Base-by-base conservation (phyloP, 2,113 vertebrate genomes). In the Ceyx cyanopectus region DNA sequence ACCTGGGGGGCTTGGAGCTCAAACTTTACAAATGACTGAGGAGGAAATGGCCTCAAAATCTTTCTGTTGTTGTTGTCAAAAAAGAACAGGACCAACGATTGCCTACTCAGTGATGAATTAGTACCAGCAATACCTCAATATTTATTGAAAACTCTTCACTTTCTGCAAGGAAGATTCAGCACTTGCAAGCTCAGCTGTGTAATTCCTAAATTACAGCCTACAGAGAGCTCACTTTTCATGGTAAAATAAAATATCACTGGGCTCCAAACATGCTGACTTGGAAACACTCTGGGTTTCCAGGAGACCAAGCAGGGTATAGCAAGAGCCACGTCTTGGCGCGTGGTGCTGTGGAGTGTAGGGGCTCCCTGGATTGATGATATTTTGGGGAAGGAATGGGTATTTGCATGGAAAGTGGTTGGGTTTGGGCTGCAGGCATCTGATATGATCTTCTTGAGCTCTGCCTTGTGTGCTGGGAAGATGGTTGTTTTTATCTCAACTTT, bases 171-270 rank as follows among this genome's bases (percentile, higher is more conserved):
- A 68, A 51, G 81, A 72, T 75, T 11, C 85, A 79, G 67, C 58
- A 57, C n/a, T 67, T 37, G 69, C 81, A 12, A 68, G 81, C 70
- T 91, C 69, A 46, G 51, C 85, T 77, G 85, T 65, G 50, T 73
- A 57, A 76, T 94, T 85, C 75, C 72, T 76, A 32, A 89, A 82
- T 69, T 84, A n/a, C 40, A 84, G 69, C n/a, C 89, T 85, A 22
- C 37, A 60, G 30, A 74, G 76, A 45, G n/a, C 61, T 84, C 21
- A 4, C 48, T 93, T 50, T 72, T 57, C 58, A 10, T 57, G 75
- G 70, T 29, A 23, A 82, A 81, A 69, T 34, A n/a, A 66, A 26
- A 32, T 54, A 27, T 30, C 53, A 3, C 40, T 12, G 50, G 45
- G 58, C 77, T 84, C 50, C 2, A 8, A 53, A 5, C 20, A 3